Percentiles rank a stretch among this genome's conserved stretches.
phyloP scores from a whole-genome alignment of 1,140 invertebrate species.

The Teleopsis dalmanni region DNA sequence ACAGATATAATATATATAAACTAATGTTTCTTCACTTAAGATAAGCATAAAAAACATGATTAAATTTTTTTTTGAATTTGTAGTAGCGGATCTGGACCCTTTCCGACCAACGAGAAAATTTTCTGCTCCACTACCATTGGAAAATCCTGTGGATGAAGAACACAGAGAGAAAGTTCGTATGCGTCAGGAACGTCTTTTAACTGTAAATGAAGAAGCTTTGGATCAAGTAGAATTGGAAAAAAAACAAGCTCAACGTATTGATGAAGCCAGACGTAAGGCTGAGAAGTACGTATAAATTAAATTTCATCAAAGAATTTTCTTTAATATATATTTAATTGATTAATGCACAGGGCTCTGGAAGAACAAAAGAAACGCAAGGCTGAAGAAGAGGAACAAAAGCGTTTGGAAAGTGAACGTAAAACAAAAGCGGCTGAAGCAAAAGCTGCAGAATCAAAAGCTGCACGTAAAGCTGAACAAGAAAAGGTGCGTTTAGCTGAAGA shows the following conservation, averaged over 20 bases:
- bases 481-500: slow-evolving; percentile 47
- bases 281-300: slow-evolving; percentile 50
- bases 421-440: slow-evolving; percentile 22
- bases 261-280: slow-evolving; percentile 53
- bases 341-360: slow-evolving; percentile 36
- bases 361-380: slow-evolving; percentile 39
- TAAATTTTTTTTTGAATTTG: no score
- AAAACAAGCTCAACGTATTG: slow-evolving; percentile 51
- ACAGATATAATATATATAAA: no score
- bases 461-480: slow-evolving; percentile 43
- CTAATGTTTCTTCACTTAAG: no score
- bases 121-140: slow-evolving; percentile 50
- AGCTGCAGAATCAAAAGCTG: slow-evolving; percentile 37
- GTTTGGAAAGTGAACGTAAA: slow-evolving; percentile 45
- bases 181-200: slow-evolving; percentile 43
- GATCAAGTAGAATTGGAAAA: slow-evolving; percentile 50
- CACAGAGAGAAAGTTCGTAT: slow-evolving; percentile 48
- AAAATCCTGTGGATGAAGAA: slow-evolving; percentile 49
- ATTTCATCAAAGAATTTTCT: neutral
- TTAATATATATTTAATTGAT: neutral
- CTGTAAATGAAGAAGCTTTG: slow-evolving; percentile 43
- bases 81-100: slow-evolving; percentile 50
- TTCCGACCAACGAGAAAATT: slow-evolving; percentile 57
- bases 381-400: slow-evolving; percentile 40
- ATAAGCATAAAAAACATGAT: no score